Conservation (phyloP, 2,797 vertebrate genomes). For the Gallinago nigripennis region DNA sequence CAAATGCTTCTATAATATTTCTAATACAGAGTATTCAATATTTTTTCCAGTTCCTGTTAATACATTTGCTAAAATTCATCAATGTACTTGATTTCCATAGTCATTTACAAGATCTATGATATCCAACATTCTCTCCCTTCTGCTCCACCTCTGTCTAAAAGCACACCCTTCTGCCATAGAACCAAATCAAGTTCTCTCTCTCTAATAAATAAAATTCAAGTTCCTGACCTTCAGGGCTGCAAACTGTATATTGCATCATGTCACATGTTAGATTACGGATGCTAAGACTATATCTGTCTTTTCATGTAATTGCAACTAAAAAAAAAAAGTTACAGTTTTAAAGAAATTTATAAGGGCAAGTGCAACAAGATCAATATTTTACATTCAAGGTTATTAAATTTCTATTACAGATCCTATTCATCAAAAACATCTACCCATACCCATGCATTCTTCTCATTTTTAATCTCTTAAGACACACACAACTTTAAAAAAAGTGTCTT, state of each 20-base stretch:
- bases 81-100: background rate
- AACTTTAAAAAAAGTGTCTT: no score
- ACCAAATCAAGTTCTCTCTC: background rate
- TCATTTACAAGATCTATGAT: background rate
- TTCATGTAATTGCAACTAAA: background rate
- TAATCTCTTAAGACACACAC: constrained; percentile 26
- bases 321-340: background rate
- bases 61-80: background rate
- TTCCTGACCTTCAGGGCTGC: constrained; percentile 12
- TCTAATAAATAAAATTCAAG: constrained; percentile 13
- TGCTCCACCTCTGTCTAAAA: background rate
- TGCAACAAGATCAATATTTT: constrained; percentile 64
- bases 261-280: background rate
- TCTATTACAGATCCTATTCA: constrained; percentile 47
- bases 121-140: background rate
- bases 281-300: constrained; percentile 31
- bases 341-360: constrained; percentile 45
- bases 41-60: background rate
- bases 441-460: constrained; percentile 27
- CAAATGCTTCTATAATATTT: background rate
- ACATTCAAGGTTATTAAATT: constrained; percentile 65
- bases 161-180: background rate
- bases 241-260: background rate
- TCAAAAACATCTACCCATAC: constrained; percentile 41
- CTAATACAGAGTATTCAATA: background rate